A percentile compares a stretch with the other conserved stretches of the same genome.
Conservation (phyloP, 2,797 vertebrate genomes). For the Sebastes umbrosus region DNA sequence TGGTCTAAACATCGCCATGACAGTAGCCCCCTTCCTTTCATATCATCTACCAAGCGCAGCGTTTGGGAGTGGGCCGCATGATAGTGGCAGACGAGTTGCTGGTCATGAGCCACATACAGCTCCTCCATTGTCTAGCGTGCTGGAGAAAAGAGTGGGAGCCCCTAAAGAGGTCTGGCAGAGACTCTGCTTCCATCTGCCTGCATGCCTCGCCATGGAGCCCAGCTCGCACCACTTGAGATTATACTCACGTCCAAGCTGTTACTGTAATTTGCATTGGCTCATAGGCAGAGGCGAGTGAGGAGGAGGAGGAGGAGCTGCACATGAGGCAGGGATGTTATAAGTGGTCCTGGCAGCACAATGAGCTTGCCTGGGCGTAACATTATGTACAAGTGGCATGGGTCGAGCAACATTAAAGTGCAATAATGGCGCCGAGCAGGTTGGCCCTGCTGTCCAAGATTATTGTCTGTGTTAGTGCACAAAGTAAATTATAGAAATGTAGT, state of each 20-base stretch:
- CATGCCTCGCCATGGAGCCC: constrained; percentile 71
- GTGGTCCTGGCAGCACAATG: constrained; percentile 76
- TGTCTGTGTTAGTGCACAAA: constrained; percentile 20
- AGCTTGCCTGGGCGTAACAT: constrained; percentile 59
- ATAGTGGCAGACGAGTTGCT: constrained; percentile 65
- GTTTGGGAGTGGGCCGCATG: constrained; percentile 39
- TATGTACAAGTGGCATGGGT: constrained; percentile 64
- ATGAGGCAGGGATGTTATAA: constrained; percentile 77
- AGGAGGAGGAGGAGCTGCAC: constrained; percentile 73
- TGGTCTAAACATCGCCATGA: constrained; percentile 36
- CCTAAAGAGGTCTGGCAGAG: constrained; percentile 76
- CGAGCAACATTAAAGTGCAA: constrained; percentile 65
- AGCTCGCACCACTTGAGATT: constrained; percentile 79
- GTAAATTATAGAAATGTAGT: constrained; percentile 48
- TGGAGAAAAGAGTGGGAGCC: constrained; percentile 69
- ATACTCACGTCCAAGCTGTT: constrained; percentile 82
- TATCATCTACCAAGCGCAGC: constrained; percentile 48
- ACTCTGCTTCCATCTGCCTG: constrained; percentile 73
- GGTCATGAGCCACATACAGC: constrained; percentile 62
- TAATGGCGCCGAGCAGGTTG: constrained; percentile 62
- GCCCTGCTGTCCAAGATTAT: constrained; percentile 54
- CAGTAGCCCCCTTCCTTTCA: constrained; percentile 28
- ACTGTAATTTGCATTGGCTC: constrained; percentile 83
- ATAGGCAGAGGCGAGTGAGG: constrained; percentile 66
- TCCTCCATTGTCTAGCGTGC: constrained; percentile 73